Base-by-base conservation (phyloP, 2,888 invertebrate genomes). In the Nycteola revayana region DNA sequence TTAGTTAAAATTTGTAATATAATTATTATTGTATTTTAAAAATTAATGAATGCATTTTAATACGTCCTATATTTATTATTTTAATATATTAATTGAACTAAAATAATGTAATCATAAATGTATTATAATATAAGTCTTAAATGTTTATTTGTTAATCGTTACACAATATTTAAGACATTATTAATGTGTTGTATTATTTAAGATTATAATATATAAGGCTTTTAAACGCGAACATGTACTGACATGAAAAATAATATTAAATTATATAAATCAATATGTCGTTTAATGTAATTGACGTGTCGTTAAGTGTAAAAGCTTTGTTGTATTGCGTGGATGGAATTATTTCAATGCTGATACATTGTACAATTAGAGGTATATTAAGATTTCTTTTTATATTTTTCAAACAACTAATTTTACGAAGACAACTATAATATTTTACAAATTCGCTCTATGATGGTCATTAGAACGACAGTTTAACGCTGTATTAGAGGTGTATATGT, bases 151-250 rank as follows among this genome's bases (percentile, higher is more conserved):
- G 26, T 56, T 50, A 43, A 36, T 38, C n/a, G 36, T 43, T 50
- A 30, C 24, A 35, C 46, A 40, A 32, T 50, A 57, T 53, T 45
- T 48, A 56, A 57, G 58, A 54, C 57, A 54, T 56, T 54, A 49
- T 49, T 39, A 47, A 49, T 55, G 52, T 42, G 49, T 55, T 55
- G 56, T 56, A 41, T 49, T 55, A 43, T 49, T 55, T 33, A 47
- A 41, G 44, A 36, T 36, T n/a, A 26, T 24, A 35, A 32, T 42
- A 25, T 28, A 39, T 42, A 45, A 42, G 45, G 56, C 56, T 52
- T 54, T 22, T 55, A 32, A 50, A 42, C 36, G 41, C 49, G 28
- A 50, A 44, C 28, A 28, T 55, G 40, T 45, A 54, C 52, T 40
- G 52, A 49, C 32, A 32, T 42, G 41, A 48, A 5, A 35, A 37